A percentile compares a stretch with the other conserved stretches of the same genome.
Conservation (phyloP, 2,888 invertebrate species). For the Cheilosia vulpina region DNA sequence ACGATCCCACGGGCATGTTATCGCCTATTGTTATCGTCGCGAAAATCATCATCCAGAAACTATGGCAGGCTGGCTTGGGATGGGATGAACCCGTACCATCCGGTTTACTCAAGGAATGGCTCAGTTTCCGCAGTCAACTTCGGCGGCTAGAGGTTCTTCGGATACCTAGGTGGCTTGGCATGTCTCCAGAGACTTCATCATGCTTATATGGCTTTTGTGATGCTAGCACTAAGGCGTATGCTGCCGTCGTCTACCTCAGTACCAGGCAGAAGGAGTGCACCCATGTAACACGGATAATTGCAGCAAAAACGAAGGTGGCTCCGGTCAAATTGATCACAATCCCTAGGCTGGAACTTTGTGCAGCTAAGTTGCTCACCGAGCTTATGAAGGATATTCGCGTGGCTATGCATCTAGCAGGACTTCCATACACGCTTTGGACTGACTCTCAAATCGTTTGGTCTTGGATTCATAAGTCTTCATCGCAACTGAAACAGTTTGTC, state of each 20-base stretch:
- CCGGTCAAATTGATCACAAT: slow-evolving; percentile 9
- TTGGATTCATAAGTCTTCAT: neutral
- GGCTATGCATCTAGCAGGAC: slow-evolving; percentile 16
- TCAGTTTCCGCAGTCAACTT: slow-evolving; percentile 25
- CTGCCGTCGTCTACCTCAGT: too few relatives aligned
- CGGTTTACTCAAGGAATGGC: slow-evolving; percentile 27
- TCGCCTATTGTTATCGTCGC: neutral
- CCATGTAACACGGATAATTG: too few relatives aligned
- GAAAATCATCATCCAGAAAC: slow-evolving; percentile 3
- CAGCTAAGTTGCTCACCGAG: slow-evolving; percentile 12
- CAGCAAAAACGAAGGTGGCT: slow-evolving; percentile 19
- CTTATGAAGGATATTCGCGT: neutral
- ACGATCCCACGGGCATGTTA: slow-evolving; percentile 14
- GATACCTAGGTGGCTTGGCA: slow-evolving; percentile 35
- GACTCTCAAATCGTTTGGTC: slow-evolving; percentile 1
- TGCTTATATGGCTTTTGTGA: neutral
- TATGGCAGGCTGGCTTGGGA: slow-evolving; percentile 22
- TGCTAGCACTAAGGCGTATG: too few relatives aligned
- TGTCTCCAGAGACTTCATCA: slow-evolving; percentile 6
- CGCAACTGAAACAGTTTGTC: slow-evolving; percentile 7
- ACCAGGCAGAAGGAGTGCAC: too few relatives aligned
- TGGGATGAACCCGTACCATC: slow-evolving; percentile 9
- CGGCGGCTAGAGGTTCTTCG: slow-evolving; percentile 12
- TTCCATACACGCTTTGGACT: neutral
- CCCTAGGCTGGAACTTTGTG: slow-evolving; percentile 17